Evolutionary conservation across 35 echinoderm and acorn worm genomes (phyloP).

Genomic region (Heliocidaris tuberculata): DNA sequence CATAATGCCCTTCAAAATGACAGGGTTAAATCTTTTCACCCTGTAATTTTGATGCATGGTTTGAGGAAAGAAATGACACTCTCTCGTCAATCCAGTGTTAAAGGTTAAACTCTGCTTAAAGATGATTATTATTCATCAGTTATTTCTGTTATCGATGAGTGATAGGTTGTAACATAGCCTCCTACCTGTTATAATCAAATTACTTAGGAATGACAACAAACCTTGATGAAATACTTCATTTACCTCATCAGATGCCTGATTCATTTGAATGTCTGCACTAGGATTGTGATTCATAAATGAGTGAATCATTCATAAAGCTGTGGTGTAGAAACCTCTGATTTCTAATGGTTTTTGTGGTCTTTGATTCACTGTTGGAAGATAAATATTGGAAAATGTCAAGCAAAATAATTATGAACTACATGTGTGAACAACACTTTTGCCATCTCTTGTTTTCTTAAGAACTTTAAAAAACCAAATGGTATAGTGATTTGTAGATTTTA

Average conservation of each 20-base stretch:
- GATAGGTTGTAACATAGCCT: not conserved
- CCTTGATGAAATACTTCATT: not conserved
- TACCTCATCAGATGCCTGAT: not conserved
- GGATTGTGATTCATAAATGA: not conserved
- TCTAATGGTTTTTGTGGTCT: too few species aligned
- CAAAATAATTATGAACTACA: too few species aligned
- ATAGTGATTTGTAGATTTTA: too few species aligned
- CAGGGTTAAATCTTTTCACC: not conserved
- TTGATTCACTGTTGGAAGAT: not conserved
- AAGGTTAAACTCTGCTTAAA: conserved; percentile 3
- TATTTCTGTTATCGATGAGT: not conserved
- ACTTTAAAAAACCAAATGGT: too few species aligned
- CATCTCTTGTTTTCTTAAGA: too few species aligned
- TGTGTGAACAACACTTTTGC: too few species aligned
- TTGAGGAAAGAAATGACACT: not conserved
- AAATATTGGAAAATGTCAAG: not conserved
- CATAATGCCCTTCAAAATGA: not conserved
- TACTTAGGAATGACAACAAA: not conserved
- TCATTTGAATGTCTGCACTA: not conserved
- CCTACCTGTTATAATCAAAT: not conserved
- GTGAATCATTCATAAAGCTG: too few species aligned
- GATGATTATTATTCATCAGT: not conserved
- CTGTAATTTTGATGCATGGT: too few species aligned
- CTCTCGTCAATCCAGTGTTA: not conserved
- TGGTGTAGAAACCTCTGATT: too few species aligned